A percentile compares a stretch with the other conserved stretches of the same genome.
phyloP scores from a whole-genome alignment of 2,888 invertebrate genomes.

The Rhabditoides inermis region DNA sequence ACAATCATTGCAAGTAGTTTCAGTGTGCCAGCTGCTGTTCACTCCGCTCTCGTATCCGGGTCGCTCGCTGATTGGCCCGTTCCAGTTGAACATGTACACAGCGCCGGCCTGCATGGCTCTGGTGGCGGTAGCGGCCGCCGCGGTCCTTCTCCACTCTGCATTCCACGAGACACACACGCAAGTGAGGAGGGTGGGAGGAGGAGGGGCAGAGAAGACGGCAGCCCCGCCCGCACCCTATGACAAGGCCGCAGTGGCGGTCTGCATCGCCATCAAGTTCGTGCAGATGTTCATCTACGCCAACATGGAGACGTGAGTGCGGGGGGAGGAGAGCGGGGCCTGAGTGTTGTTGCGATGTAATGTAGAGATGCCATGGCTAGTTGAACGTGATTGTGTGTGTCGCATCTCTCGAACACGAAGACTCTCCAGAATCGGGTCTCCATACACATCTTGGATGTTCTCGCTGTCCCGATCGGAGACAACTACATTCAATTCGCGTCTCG shows the following conservation, averaged over 20 bases:
- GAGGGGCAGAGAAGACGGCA: background rate
- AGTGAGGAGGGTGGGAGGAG: background rate
- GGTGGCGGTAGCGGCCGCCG: background rate
- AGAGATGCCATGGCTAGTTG: no score
- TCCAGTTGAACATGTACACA: conserved; percentile 15
- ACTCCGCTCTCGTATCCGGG: conserved; percentile 7
- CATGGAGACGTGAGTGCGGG: conserved; percentile 11
- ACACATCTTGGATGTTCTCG: conserved; percentile 9
- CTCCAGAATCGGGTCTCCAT: conserved; percentile 10
- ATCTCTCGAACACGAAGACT: no score
- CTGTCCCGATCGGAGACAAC: conserved; percentile 1
- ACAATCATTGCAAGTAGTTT: background rate
- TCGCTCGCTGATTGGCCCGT: background rate
- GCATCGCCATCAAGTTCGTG: conserved; percentile 13
- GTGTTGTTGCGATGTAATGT: no score
- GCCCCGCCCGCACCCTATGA: conserved; percentile 10
- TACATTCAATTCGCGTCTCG: conserved; percentile 7
- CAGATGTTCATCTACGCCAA: conserved; percentile 20
- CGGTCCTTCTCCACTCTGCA: background rate
- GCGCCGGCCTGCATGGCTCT: conserved; percentile 10
- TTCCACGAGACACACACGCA: background rate
- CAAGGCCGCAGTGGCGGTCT: conserved; percentile 11
- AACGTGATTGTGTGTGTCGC: no score
- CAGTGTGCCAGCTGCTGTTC: conserved; percentile 14
- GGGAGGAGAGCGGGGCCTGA: no score